phyloP scores from a whole-genome alignment of 2,888 invertebrate genomes.

The Coelogynopora nodosa region DNA sequence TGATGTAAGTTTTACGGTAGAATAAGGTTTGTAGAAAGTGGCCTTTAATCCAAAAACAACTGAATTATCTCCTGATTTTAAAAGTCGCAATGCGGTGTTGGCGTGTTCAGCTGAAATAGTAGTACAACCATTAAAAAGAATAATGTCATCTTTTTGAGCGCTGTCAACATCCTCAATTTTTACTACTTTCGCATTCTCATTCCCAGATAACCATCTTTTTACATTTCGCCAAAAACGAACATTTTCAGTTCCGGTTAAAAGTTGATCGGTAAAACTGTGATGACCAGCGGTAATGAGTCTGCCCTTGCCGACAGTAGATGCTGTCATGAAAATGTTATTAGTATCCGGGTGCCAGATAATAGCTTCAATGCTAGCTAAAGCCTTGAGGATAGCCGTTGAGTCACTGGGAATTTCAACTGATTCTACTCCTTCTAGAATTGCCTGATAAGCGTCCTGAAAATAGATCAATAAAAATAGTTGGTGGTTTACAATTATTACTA shows the following conservation, averaged over 20 bases:
- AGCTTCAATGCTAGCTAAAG: not conserved
- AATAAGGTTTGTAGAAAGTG: too few species aligned
- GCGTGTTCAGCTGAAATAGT: not conserved
- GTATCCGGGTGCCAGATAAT: not conserved
- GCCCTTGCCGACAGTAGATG: not conserved
- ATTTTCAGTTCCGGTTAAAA: not conserved
- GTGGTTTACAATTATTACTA: too few species aligned
- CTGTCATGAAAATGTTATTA: not conserved
- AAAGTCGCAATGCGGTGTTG: not conserved
- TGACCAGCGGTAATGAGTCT: not conserved
- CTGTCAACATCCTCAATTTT: not conserved
- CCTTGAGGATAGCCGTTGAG: not conserved
- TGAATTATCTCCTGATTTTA: not conserved
- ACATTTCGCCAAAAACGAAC: not conserved
- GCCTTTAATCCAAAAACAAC: not conserved
- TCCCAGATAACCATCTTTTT: not conserved
- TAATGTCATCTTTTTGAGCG: not conserved
- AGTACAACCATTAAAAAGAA: not conserved
- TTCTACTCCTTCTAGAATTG: slow-evolving; percentile 1
- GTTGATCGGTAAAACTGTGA: not conserved
- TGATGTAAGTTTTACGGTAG: too few species aligned
- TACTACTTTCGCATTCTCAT: not conserved
- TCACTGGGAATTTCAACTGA: not conserved
- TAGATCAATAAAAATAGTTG: too few species aligned
- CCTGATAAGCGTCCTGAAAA: not conserved